Conservation (phyloP, 2,797 vertebrate genomes). For the Argya squamiceps region DNA sequence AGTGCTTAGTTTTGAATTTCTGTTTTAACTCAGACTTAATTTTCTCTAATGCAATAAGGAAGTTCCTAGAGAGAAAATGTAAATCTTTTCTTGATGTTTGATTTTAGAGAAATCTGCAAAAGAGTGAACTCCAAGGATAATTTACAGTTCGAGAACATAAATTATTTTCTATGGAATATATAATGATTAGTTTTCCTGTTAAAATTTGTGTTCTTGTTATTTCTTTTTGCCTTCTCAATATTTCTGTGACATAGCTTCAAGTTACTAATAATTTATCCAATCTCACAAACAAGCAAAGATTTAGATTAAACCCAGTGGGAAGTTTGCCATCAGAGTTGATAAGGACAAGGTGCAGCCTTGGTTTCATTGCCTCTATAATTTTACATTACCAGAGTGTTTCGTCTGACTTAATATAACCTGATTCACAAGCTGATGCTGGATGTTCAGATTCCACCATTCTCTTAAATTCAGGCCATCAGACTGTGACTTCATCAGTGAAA, state of each 20-base stretch:
- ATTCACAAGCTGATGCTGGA: not conserved
- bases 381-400: not conserved
- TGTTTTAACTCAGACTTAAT: not conserved
- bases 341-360: not conserved
- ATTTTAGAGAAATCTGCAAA: not conserved
- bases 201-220: not conserved
- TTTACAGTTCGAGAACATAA: not conserved
- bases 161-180: not conserved
- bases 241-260: not conserved
- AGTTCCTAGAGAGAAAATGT: not conserved
- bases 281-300: not conserved
- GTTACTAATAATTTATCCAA: not conserved
- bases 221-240: not conserved
- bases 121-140: not conserved
- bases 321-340: not conserved
- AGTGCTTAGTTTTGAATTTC: not conserved
- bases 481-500: not conserved
- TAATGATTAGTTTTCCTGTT: not conserved
- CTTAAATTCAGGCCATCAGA: not conserved
- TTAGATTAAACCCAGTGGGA: not conserved
- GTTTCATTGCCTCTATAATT: not conserved
- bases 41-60: not conserved
- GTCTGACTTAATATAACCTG: not conserved
- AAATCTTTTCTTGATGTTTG: not conserved
- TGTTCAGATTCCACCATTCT: not conserved